Base-by-base conservation (phyloP, 2,113 vertebrate genomes). In the Electrona antarctica region DNA sequence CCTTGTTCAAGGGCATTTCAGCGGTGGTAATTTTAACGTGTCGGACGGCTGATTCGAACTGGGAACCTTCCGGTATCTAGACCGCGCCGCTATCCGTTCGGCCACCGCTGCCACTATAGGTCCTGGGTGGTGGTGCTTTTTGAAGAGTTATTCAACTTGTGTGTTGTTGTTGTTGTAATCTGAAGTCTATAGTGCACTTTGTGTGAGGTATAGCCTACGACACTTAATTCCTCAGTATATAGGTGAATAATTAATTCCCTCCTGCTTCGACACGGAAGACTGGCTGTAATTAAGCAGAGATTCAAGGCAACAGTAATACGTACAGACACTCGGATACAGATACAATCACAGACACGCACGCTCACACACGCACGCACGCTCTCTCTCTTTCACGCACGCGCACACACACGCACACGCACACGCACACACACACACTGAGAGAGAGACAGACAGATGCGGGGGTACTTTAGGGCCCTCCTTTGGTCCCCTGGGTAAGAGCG, bases 211-310 rank as follows among this genome's bases (percentile, higher is more conserved):
- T 1, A 21, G 21, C 21, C 21, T 21, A 21, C 21, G 21, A 21
- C 33, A 41, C 33, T 41, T 89, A n/a, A 85, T 75, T 88, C 86
- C 86, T 77, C 60, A 68, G 84, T 85, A 87, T 87, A 86, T 77
- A 92, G 88, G 84, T 84, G 85, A 75, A 92, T 93, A 90, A 92
- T 90, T 90, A 91, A 89, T 90, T 92, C 89, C 83, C 88, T 87
- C 29, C n/a, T n/a, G n/a, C 76, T 82, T 77, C 74, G 87, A 89
- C 81, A 67, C 73, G 86, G 84, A 86, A 91, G 84, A 86, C 84
- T 69, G 79, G 60, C 79, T 92, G 86, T 89, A 88, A 91, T 90
- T 87, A 91, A 81, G 60, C 71, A 83, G 71, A 79, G 77, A 87
- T 71, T 82, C 15, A 74, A 84, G 85, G 21, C 21, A 21, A 84